A percentile compares a stretch with the other conserved stretches of the same genome.
These are phyloP conservation scores for Sarcophaga bullata DNA, from an alignment of 1,140 invertebrate genomes.

Conservation along the genomic window DNA sequence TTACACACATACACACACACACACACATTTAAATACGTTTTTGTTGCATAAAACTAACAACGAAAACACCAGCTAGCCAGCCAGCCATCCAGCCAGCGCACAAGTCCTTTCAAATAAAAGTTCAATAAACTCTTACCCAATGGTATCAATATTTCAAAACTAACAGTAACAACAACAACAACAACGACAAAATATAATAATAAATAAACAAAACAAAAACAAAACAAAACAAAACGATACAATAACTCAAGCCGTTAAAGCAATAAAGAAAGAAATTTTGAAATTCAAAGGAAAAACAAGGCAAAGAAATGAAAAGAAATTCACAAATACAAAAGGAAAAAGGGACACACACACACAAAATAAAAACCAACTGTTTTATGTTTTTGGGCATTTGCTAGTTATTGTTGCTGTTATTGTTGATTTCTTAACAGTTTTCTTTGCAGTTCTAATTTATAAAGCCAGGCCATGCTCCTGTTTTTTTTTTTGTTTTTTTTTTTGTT, in stretches of 20 bases:
- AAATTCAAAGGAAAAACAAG: neutral
- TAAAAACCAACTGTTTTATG: neutral
- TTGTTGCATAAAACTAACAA: too few relatives aligned
- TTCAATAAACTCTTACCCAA: neutral
- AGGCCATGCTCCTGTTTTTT: neutral
- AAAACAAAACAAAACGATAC: neutral
- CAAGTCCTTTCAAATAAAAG: conserved; percentile 3
- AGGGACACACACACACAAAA: too few relatives aligned
- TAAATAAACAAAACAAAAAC: neutral
- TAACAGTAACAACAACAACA: neutral
- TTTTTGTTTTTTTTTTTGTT: too few relatives aligned
- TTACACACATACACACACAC: neutral
- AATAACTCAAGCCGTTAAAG: neutral
- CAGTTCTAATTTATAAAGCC: neutral
- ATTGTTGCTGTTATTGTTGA: neutral
- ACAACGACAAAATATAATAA: neutral
- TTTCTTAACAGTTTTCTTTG: neutral
- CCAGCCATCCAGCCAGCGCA: neutral
- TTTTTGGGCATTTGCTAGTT: too few relatives aligned
- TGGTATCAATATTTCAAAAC: neutral
- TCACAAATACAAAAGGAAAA: neutral
- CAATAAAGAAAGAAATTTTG: neutral
- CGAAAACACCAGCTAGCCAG: neutral
- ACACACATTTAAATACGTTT: too few relatives aligned
- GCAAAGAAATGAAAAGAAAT: neutral